phyloP scores from a whole-genome alignment of 2,797 vertebrate genomes.

The Notamacropus eugenii region DNA sequence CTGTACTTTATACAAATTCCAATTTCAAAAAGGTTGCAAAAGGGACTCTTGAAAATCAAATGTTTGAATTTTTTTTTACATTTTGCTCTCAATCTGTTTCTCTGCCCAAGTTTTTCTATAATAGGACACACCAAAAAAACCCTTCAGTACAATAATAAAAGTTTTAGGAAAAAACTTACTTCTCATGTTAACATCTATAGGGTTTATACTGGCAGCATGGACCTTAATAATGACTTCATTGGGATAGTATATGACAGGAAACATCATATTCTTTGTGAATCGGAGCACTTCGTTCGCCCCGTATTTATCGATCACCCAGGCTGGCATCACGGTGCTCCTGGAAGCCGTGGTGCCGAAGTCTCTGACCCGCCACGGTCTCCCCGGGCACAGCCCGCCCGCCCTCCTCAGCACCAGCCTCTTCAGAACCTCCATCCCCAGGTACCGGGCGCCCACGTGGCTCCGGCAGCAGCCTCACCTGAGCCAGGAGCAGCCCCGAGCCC shows the following conservation, averaged over 20 bases:
- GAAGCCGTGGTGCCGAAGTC: constrained; percentile 81
- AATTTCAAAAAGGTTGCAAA: background rate
- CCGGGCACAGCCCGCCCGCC: constrained; percentile 5
- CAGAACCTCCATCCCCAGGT: constrained; percentile 62
- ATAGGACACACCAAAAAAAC: background rate
- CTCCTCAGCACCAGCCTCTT: constrained; percentile 48
- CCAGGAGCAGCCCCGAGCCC: background rate
- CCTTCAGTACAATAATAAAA: background rate
- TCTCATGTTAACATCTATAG: constrained; percentile 96
- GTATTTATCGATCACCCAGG: constrained; percentile 96
- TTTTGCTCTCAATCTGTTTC: background rate
- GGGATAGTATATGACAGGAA: constrained; percentile 92
- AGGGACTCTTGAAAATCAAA: constrained; percentile 17
- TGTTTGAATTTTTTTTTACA: background rate
- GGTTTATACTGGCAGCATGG: constrained; percentile 93
- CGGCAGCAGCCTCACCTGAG: background rate
- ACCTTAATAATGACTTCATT: constrained; percentile 97
- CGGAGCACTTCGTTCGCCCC: constrained; percentile 92
- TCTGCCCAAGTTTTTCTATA: background rate
- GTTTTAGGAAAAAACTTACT: constrained; percentile 87
- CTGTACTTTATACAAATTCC: background rate
- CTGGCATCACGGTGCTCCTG: constrained; percentile 88
- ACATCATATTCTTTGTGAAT: constrained; percentile 88
- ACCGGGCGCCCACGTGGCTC: background rate
- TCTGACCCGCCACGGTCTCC: constrained; percentile 59